phyloP scores from a whole-genome alignment of 2,888 invertebrate species.

The Mallateleia sp. region DNA sequence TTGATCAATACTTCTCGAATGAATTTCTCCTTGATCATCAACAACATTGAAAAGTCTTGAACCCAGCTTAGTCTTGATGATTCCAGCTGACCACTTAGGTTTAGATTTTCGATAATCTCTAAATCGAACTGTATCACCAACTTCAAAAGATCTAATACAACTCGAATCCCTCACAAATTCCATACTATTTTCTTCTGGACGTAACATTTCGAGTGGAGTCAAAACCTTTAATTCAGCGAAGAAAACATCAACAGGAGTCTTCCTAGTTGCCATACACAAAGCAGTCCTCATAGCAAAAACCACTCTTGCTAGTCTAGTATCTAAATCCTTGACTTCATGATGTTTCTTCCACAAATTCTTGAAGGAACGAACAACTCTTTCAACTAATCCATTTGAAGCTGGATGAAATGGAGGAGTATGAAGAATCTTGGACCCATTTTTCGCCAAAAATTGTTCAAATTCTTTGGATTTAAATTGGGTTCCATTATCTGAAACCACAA shows the following conservation, averaged over 20 bases:
- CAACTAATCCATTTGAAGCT: not conserved
- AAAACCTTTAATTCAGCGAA: not conserved
- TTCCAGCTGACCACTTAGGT: constrained; percentile 2
- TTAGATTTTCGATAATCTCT: not conserved
- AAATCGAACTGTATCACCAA: not conserved
- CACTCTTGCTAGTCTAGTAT: not conserved
- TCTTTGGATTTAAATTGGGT: constrained; percentile 1
- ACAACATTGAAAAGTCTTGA: not conserved
- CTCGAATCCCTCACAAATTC: not conserved
- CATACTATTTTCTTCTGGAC: not conserved
- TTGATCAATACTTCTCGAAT: no score
- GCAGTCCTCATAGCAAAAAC: constrained; percentile 8
- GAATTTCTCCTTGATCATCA: not conserved
- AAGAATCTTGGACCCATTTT: not conserved
- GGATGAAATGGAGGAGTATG: constrained; percentile 6
- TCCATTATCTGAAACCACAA: constrained; percentile 10
- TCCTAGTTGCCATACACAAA: not conserved
- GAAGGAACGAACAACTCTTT: constrained; percentile 1
- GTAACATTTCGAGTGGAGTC: not conserved
- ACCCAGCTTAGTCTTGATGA: not conserved
- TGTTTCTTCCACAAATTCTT: not conserved
- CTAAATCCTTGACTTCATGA: not conserved
- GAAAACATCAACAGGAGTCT: not conserved
- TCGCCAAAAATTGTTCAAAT: not conserved
- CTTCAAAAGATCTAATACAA: not conserved